These are phyloP conservation scores for Puffinus mauretanicus DNA, from an alignment of 2,113 vertebrate genomes.

Conservation along the genomic window DNA sequence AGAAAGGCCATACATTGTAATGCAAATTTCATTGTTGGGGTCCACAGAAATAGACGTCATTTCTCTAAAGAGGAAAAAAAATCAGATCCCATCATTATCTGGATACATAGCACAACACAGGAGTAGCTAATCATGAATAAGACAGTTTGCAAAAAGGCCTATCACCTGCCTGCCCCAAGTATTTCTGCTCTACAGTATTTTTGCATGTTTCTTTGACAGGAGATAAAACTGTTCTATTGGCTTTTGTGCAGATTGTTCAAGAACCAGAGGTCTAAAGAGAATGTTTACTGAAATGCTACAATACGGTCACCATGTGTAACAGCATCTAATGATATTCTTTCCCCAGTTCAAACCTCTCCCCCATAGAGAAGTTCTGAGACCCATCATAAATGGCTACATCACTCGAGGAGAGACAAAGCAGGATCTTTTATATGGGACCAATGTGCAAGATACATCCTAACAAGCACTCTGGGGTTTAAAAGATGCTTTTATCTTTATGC, in stretches of 20 bases:
- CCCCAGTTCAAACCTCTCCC: not conserved
- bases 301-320: not conserved
- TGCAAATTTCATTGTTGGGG: conserved; percentile 14
- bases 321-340: not conserved
- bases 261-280: not conserved
- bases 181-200: not conserved
- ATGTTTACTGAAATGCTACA: not conserved
- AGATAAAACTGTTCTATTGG: not conserved
- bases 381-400: not conserved
- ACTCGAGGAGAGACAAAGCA: not conserved
- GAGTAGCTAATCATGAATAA: not conserved
- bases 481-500: not conserved
- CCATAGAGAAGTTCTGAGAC: not conserved
- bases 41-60: not conserved
- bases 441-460: not conserved
- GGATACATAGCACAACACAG: not conserved
- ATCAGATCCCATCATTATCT: not conserved
- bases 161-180: not conserved
- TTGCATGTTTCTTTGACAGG: not conserved
- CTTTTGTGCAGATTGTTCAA: not conserved
- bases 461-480: not conserved
- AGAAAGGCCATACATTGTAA: conserved; percentile 20
- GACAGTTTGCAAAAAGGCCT: not conserved
- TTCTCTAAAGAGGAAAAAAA: not conserved
- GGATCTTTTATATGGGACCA: not conserved